Base-by-base conservation (phyloP, 92 coral and sea anemone species). In the Muricea muricata region DNA sequence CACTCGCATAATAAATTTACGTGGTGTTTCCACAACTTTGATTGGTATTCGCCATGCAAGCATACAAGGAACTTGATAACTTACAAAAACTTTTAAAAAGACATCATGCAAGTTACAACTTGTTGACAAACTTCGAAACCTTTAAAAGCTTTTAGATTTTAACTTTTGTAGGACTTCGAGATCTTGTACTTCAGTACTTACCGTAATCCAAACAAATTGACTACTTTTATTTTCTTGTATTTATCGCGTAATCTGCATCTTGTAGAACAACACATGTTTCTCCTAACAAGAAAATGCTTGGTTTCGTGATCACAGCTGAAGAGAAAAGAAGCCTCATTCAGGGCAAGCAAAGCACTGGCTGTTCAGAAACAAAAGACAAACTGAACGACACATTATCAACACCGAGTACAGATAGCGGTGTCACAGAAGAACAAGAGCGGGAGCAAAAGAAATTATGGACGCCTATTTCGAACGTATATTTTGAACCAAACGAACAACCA, bases 231-330 rank as follows among this genome's bases (percentile, higher is more conserved):
- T n/a, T n/a, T n/a, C n/a, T n/a, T n/a, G n/a, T n/a, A n/a, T n/a
- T 4, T 54, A 54, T 3, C n/a, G 23, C 1, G 20, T n/a, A 15
- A 54, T 37, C 42, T 37, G 42, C 9, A n/a, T n/a, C n/a, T 37
- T 37, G 9, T 37, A 37, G 42, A 37, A 9, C 42, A 37, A 4
- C 42, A 37, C 42, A 20, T 15, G 56, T 2, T 18, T 21, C 34
- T 41, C 46, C 32, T 7, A 76, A 7, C 28, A 76, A 76, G 28
- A 78, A 63, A 30, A 35, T 78, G 34, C 70, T 78, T 18, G 71
- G 71, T 11, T 57, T 78, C 28, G 54, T 55, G 18, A 26, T 78
- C 33, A 88, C 66, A 61, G 90, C 87, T 56, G 83, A 57, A 35
- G 52, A 57, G 13, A 75, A 63, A 37, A 29, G 37, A 28, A 58